Evolutionary conservation across 2,113 vertebrate species (phyloP).

Genomic region (Narcine bancroftii): DNA sequence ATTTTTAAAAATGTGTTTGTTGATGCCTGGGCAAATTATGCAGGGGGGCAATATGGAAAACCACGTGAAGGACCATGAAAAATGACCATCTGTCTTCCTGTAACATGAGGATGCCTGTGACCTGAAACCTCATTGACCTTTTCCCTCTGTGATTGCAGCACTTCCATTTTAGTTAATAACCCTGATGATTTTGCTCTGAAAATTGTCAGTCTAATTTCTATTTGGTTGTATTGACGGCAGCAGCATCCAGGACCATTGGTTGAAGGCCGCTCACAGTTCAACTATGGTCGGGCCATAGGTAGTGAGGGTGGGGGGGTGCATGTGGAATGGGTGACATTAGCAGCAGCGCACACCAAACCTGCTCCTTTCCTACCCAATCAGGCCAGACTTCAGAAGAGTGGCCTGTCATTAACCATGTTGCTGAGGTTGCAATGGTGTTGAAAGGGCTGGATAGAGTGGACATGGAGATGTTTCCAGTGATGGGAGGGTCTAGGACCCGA

Average conservation of each 20-base stretch:
- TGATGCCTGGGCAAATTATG: too few relatives aligned
- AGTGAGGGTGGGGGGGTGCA: too few relatives aligned
- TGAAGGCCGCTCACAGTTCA: neutral
- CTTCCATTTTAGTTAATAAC: neutral
- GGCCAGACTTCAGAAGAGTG: neutral
- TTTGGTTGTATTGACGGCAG: neutral
- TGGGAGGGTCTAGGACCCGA: too few relatives aligned
- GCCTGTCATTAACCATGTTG: neutral
- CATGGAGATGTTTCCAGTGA: too few relatives aligned
- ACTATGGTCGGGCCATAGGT: neutral
- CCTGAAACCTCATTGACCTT: neutral
- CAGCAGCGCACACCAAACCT: too few relatives aligned
- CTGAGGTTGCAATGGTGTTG: neutral
- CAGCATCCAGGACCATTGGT: neutral
- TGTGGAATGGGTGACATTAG: too few relatives aligned
- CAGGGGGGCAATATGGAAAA: too few relatives aligned
- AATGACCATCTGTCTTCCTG: too few relatives aligned
- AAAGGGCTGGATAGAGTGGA: too few relatives aligned
- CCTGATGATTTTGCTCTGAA: neutral
- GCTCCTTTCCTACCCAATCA: neutral
- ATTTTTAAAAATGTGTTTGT: too few relatives aligned
- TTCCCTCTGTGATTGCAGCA: neutral
- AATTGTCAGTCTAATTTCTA: neutral
- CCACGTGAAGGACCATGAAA: too few relatives aligned
- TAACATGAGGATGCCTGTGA: too few relatives aligned